Conservation (phyloP, 2,888 invertebrate species). For the Hedychridium roseum region DNA sequence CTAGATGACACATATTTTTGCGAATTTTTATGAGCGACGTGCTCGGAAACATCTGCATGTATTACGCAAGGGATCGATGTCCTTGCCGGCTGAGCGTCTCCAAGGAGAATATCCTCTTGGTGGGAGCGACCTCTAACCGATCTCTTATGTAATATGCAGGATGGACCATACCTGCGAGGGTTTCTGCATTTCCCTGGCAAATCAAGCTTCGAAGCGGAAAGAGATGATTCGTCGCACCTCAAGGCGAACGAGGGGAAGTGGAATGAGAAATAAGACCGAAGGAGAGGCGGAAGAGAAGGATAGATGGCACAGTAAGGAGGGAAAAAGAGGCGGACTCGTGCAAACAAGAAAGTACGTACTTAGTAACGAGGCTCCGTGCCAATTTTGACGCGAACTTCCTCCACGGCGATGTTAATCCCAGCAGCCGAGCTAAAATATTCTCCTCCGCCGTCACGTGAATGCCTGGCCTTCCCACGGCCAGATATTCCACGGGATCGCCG, state of each 20-base stretch:
- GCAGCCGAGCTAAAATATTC: conserved; percentile 3
- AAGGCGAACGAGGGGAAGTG: conserved; percentile 4
- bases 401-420: conserved; percentile 10
- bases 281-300: not conserved
- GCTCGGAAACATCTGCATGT: no score
- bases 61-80: conserved; percentile 25
- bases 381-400: conserved; percentile 35
- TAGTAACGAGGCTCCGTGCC: conserved; percentile 29
- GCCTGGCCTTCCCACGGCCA: no score
- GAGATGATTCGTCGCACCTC: conserved; percentile 6
- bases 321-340: conserved; percentile 17
- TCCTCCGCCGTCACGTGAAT: not conserved
- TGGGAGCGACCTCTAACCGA: conserved; percentile 11
- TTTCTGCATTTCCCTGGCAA: conserved; percentile 16
- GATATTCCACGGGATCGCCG: no score
- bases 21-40: no score
- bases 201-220: conserved; percentile 24
- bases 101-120: conserved; percentile 10
- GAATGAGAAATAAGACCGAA: conserved; percentile 1
- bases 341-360: conserved; percentile 37
- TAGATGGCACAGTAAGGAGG: no score
- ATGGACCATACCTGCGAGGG: conserved; percentile 13
- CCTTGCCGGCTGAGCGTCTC: conserved; percentile 21
- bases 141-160: conserved; percentile 31
- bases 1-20: no score